Evolutionary conservation across 2,113 vertebrate species (phyloP).

Genomic region (Myrmophylax atrothorax): DNA sequence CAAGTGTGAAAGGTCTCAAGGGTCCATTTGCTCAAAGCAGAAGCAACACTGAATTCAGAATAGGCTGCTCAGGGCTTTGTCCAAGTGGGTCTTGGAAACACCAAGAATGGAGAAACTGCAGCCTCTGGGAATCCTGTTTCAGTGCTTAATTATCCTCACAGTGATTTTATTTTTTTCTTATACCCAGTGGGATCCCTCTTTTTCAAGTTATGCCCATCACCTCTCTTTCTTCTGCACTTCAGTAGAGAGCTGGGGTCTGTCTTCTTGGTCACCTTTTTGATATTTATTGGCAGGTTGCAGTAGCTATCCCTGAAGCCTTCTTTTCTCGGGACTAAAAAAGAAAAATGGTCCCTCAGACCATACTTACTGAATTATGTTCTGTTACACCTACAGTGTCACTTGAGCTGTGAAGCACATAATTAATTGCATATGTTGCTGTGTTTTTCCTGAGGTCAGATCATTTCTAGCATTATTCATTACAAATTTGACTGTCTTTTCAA

Average conservation of each 20-base stretch:
- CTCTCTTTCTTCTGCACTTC: neutral
- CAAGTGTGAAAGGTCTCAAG: neutral
- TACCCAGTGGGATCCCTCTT: neutral
- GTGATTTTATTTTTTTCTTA: neutral
- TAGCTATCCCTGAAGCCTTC: neutral
- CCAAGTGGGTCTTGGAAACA: neutral
- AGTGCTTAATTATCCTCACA: neutral
- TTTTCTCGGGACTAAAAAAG: neutral
- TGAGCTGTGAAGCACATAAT: neutral
- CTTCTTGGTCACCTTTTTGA: neutral
- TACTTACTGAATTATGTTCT: neutral
- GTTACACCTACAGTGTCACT: neutral
- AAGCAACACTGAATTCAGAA: neutral
- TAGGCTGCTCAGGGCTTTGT: neutral
- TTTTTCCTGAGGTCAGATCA: neutral
- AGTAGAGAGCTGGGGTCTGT: neutral
- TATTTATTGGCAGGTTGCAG: neutral
- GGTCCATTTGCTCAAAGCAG: neutral
- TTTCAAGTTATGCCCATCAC: neutral
- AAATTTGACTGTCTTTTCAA: constrained; percentile 1
- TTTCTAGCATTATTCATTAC: neutral
- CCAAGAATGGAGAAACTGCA: neutral
- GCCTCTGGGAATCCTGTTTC: neutral
- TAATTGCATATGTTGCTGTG: neutral
- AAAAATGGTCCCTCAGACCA: accelerated